Conservation (phyloP, 2,797 vertebrate species). For the Lepidocolaptes lacrymiger region DNA sequence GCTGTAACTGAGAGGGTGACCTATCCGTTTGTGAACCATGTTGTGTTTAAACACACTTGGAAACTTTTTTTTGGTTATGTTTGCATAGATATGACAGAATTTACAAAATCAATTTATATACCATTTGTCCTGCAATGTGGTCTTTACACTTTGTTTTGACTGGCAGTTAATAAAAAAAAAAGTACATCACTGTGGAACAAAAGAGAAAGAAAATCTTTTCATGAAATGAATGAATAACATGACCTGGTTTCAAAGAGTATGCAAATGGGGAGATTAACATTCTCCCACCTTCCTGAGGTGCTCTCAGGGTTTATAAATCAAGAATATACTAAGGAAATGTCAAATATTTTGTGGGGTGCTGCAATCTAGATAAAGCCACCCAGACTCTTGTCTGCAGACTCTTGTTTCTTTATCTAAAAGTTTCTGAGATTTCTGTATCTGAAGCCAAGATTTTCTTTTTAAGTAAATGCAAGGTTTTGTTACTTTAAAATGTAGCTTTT, state of each 20-base stretch:
- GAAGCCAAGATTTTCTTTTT: background rate
- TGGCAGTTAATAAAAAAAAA: background rate
- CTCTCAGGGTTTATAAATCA: slow-evolving; percentile 10
- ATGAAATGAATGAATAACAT: background rate
- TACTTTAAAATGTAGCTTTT: background rate
- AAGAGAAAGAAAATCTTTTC: slow-evolving; percentile 12
- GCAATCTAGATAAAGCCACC: background rate
- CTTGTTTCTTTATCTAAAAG: background rate
- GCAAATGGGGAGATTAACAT: background rate
- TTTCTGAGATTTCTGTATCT: background rate
- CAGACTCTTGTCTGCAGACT: background rate
- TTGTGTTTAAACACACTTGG: background rate
- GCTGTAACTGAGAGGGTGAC: background rate
- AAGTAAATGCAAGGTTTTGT: background rate
- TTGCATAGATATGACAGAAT: background rate
- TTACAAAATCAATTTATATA: background rate
- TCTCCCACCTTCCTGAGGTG: slow-evolving; percentile 2
- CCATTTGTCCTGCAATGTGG: background rate
- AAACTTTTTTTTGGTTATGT: background rate
- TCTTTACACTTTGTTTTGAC: background rate
- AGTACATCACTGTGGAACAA: background rate
- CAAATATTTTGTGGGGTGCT: background rate
- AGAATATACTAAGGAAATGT: background rate
- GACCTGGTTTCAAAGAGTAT: background rate
- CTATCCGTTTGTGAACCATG: background rate